Percentiles rank a stretch among this genome's conserved stretches.
Conservation (phyloP, 2,797 vertebrate species). For the Rhincodon typus region DNA sequence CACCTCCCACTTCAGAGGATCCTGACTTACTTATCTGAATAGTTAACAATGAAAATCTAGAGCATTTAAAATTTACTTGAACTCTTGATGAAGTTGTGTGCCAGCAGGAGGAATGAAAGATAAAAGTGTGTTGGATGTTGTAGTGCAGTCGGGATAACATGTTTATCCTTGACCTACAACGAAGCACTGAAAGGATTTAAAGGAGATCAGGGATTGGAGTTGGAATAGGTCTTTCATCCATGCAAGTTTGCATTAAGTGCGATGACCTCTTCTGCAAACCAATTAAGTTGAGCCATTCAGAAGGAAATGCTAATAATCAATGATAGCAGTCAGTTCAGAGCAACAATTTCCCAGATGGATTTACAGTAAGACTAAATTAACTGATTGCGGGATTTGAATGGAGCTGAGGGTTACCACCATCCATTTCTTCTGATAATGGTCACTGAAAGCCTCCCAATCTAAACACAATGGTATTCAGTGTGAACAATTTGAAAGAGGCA, state of each 20-base stretch:
- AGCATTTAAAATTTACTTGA: too few relatives aligned
- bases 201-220: not conserved
- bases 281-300: not conserved
- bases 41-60: too few relatives aligned
- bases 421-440: not conserved
- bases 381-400: not conserved
- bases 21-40: too few relatives aligned
- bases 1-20: too few relatives aligned
- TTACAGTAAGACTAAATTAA: not conserved
- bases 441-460: not conserved
- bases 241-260: not conserved
- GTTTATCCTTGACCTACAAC: not conserved
- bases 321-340: not conserved
- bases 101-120: not conserved
- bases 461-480: not conserved
- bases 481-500: not conserved
- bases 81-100: not conserved
- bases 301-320: not conserved
- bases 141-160: not conserved
- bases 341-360: not conserved
- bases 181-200: not conserved
- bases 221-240: not conserved
- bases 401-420: not conserved
- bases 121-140: not conserved
- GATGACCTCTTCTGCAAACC: not conserved